phyloP scores from a whole-genome alignment of 2,113 vertebrate genomes.

The Percopsis transmontana region DNA sequence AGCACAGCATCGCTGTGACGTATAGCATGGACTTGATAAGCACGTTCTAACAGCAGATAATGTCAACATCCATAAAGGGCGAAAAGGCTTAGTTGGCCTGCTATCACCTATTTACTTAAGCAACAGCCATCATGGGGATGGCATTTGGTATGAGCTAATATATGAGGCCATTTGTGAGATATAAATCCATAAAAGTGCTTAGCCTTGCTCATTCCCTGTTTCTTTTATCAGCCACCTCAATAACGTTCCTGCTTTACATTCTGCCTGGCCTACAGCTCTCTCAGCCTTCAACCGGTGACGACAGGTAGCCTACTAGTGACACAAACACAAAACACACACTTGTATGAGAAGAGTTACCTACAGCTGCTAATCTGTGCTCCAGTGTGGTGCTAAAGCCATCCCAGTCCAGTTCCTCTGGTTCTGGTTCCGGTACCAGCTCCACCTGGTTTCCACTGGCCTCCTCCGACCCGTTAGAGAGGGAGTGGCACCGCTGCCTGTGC shows the following conservation, averaged over 20 bases:
- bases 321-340: slow-evolving; percentile 8
- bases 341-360: slow-evolving; percentile 55
- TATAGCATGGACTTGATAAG: slow-evolving; percentile 43
- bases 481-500: slow-evolving; percentile 23
- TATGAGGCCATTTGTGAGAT: slow-evolving; percentile 54
- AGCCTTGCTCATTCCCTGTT: slow-evolving; percentile 13
- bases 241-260: slow-evolving; percentile 4
- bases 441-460: slow-evolving; percentile 50
- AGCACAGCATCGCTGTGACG: slow-evolving; percentile 21
- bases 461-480: slow-evolving; percentile 57
- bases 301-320: not conserved
- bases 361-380: slow-evolving; percentile 71
- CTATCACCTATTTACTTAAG: slow-evolving; percentile 36
- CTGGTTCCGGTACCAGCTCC: slow-evolving; percentile 69
- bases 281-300: not conserved
- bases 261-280: not conserved
- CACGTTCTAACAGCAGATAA: slow-evolving; percentile 42
- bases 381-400: slow-evolving; percentile 76
- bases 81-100: slow-evolving; percentile 40
- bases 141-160: slow-evolving; percentile 47
- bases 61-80: slow-evolving; percentile 45
- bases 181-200: slow-evolving; percentile 61
- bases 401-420: slow-evolving; percentile 81
- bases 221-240: not conserved
- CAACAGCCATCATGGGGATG: slow-evolving; percentile 52